Base-by-base conservation (phyloP, 1,140 invertebrate species). In the Lysiphlebus fabarum region DNA sequence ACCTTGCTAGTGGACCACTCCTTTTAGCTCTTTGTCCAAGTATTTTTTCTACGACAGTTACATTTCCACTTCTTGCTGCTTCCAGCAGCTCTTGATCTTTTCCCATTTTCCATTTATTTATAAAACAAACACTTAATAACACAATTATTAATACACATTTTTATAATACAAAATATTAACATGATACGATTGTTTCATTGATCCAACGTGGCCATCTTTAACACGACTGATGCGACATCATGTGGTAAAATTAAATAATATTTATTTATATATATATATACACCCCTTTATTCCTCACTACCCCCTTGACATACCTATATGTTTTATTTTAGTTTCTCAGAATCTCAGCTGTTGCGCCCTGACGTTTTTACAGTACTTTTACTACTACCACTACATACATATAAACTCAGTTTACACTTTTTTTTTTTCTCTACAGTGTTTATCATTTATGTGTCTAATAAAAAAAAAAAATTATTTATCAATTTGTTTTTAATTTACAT, bases 11-110 rank as follows among this genome's bases (percentile, higher is more conserved):
- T 70, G 92, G 92, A 82, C 92, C 92, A 83, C 89, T 91, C 84
- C 90, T 90, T 84, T 92, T 94, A 66, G 90, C 89, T 84, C 91
- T 87, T 77, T 91, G 89, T 69, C 84, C 86, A 64, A 97, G 82
- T 72, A 96, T 91, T 82, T 95, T 95, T 78, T 96, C 93, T 50
- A 96, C 92, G 66, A 90, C 86, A 61, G 84, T 82, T 67, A 89
- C 84, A 81, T 96, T 93, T 73, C 94, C 95, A 81, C 88, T 93
- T 70, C 94, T 86, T 64, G 93, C 93, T 69, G 93, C 95, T 75
- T 97, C 93, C 76, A 98, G 85, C 79, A 98, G 85, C 82, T 97
- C 94, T 79, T 95, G 91, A 79, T 96, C 94, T 82, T 95, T 95
- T 73, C 93, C 94, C 93, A 98, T 93, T 80, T 81, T 81, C 82